Evolutionary conservation across 2,888 invertebrate species (phyloP), one percentile per base, ranked within the genome.

Genomic region (Brachylomia viminalis): DNA sequence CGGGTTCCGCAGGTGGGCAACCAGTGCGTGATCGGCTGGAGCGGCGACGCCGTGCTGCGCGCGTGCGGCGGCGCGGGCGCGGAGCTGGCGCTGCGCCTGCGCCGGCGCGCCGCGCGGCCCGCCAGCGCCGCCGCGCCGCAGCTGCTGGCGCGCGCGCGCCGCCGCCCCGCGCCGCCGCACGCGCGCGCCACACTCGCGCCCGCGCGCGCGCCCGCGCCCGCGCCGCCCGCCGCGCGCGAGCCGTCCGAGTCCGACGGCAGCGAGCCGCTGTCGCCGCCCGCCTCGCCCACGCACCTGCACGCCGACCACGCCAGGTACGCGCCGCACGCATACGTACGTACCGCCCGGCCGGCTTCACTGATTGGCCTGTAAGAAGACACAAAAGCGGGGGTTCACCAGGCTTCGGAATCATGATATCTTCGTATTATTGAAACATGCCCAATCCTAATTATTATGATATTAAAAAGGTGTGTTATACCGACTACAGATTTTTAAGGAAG

Each of bases 231-330:
- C 15, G 49, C 38, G 20, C 54, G 2, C 67, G 82, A 68, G 78
- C 81, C 81, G 56, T 86, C 87, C 61, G 92, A 92, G 17, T 93
- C 93, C 8, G 94, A 94, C 88, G 95, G 93, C 82, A 95, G 95
- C 91, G 96, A 95, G 90, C 90, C 94, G 86, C 92, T 94, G 85
- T 95, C 95, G 58, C 95, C 95, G 87, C 95, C 96, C 84, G 95
- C 95, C 79, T 95, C 96, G 86, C 95, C 93, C 89, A 91, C 92
- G 75, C 93, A 89, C 11, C 90, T 89, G 87, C 92, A 89, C 80
- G 87, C 88, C 52, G 93, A 94, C 85, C 91, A 90, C 85, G 90
- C 92, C 72, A 91, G 95, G 94, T 82, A n/a, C 56, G n/a, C 38
- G 33, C 38, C 5, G 6, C 38, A 38, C 38, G 38, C 38, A 38